phyloP scores from a whole-genome alignment of 64 coral and sea anemone genomes.

The Actinia equina region DNA sequence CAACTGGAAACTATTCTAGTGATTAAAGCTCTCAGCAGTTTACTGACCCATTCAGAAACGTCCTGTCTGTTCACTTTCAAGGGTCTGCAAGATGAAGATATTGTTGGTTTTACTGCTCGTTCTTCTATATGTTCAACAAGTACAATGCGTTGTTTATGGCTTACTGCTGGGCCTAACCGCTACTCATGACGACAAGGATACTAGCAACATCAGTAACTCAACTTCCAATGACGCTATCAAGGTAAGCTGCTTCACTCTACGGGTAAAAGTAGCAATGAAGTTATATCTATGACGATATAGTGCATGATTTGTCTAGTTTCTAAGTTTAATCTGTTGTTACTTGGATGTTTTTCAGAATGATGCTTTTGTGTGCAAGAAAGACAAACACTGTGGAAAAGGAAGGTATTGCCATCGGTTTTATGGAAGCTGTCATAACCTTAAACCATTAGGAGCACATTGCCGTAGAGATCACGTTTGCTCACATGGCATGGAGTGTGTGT shows the following conservation, averaged over 20 bases:
- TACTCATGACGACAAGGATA: not conserved
- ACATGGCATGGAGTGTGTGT: conserved; percentile 85
- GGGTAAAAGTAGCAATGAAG: not conserved
- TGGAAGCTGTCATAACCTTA: conserved; percentile 76
- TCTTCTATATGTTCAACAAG: not conserved
- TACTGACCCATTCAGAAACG: not conserved
- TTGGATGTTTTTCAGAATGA: not conserved
- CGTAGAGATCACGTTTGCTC: conserved; percentile 81
- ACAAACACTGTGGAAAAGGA: conserved; percentile 73
- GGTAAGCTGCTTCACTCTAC: not conserved
- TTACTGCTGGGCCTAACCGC: conserved; percentile 8
- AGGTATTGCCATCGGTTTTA: conserved; percentile 89
- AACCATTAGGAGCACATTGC: conserved; percentile 53
- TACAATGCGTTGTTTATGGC: conserved; percentile 22
- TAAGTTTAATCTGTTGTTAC: not conserved
- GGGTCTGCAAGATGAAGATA: conserved; percentile 11
- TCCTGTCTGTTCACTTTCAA: not conserved
- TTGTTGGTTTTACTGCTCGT: not conserved
- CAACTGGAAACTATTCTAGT: conserved; percentile 3
- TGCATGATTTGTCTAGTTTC: not conserved
- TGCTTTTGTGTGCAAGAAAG: conserved; percentile 64
- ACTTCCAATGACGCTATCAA: not conserved
- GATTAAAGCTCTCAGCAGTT: conserved; percentile 1
- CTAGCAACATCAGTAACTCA: not conserved
- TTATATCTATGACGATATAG: not conserved